phyloP scores from a whole-genome alignment of 2,113 vertebrate species.

The Semnornis frantzii region DNA sequence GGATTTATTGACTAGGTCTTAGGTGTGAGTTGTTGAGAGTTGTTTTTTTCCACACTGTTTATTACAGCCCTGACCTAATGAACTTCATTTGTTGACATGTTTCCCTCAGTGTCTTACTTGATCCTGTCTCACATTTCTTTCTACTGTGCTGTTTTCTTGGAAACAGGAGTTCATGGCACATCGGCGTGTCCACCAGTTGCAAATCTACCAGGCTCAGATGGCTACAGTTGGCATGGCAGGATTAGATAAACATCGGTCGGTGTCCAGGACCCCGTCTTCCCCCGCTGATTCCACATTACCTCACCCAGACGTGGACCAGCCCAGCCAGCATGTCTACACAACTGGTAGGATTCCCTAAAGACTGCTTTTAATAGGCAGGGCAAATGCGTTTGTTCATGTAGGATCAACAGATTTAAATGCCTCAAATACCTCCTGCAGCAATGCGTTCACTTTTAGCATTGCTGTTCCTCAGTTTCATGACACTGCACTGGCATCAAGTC shows the following conservation, averaged over 20 bases:
- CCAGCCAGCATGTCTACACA: conserved; percentile 78
- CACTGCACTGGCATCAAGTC: conserved; percentile 82
- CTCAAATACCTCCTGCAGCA: conserved; percentile 80
- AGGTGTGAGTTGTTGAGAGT: background rate
- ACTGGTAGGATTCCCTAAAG: conserved; percentile 80
- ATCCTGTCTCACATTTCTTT: conserved; percentile 76
- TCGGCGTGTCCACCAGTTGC: conserved; percentile 69
- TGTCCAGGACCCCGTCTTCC: conserved; percentile 75
- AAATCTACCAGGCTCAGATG: conserved; percentile 73
- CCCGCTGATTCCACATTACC: conserved; percentile 69
- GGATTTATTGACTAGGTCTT: conserved; percentile 76
- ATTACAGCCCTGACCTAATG: conserved; percentile 80
- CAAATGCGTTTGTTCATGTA: conserved; percentile 78
- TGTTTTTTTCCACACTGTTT: conserved; percentile 69
- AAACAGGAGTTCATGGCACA: conserved; percentile 74
- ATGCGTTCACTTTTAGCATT: conserved; percentile 67
- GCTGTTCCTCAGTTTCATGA: conserved; percentile 73
- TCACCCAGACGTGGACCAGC: conserved; percentile 77
- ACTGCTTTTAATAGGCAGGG: conserved; percentile 77
- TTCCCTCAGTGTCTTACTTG: conserved; percentile 69
- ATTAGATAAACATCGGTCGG: conserved; percentile 78
- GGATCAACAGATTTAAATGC: conserved; percentile 89
- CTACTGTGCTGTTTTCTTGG: conserved; percentile 76
- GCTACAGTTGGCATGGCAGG: conserved; percentile 76
- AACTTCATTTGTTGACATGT: conserved; percentile 82